Base-by-base conservation (phyloP, 2,888 invertebrate species). In the Trachelus iudaicus region DNA sequence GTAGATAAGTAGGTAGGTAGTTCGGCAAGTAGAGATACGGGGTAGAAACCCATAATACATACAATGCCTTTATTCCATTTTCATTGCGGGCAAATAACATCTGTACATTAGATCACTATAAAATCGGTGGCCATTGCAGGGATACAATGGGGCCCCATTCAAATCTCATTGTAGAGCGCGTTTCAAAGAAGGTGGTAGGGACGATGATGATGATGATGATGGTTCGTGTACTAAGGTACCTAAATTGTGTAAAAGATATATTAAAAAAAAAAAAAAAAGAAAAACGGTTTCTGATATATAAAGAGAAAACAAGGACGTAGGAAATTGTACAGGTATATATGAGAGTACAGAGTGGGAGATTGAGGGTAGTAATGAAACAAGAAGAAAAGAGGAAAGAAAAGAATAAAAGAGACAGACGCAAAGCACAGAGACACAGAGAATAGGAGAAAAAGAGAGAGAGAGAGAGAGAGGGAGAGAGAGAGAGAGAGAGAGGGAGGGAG, bases 21-120 rank as follows among this genome's bases (percentile, higher is more conserved):
- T 15, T 40, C 56, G 56, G 56, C 23, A 56, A 23, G 71, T 31
- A 71, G 31, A 71, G 85, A 87, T 85, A 86, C 86, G 86, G 84
- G 88, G 86, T 87, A 83, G 83, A 86, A 86, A 88, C 84, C 86
- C 86, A 89, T 82, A 84, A 88, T 86, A 82, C 86, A 84, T 83
- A 88, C 87, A 87, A 86, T 86, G 89, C 86, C 86, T 88, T 89
- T 89, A 89, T 89, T 86, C 88, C 84, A 87, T 87, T 89, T 87
- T 89, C 86, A 88, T 90, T 90, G 89, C 89, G 86, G 87, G 88
- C 86, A 90, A 90, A 90, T 90, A 90, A 90, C 90, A 90, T 90
- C 90, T 90, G 90, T 90, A 90, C 90, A 90, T 90, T 90, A 90
- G 90, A 90, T 90, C 89, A 89, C 88, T 89, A 89, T 89, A 87